A percentile compares a stretch with the other conserved stretches of the same genome.
phyloP scores from a whole-genome alignment of 2,113 vertebrate species.

The Lepus americanus region DNA sequence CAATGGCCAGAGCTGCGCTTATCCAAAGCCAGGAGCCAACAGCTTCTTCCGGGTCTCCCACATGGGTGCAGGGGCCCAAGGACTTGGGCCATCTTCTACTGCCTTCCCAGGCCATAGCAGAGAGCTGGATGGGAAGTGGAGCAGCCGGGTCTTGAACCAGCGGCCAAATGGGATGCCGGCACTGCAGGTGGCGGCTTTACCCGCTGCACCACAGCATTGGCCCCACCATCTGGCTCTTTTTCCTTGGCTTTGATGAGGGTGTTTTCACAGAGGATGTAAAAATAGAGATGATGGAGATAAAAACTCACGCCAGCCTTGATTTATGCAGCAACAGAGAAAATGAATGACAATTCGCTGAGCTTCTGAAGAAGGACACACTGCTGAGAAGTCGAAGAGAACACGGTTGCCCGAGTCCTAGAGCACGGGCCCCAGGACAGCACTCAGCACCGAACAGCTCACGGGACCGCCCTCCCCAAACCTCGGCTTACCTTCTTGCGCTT shows the following conservation, averaged over 20 bases:
- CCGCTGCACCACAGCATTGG: too few species aligned
- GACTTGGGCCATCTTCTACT: too few species aligned
- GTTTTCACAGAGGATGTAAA: constrained; percentile 62
- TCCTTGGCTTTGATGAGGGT: constrained; percentile 59
- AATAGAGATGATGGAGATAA: constrained; percentile 46
- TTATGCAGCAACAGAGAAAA: constrained; percentile 51
- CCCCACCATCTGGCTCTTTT: constrained; percentile 10
- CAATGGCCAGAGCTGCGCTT: too few species aligned
- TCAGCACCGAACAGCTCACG: not conserved
- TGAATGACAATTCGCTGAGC: constrained; percentile 20
- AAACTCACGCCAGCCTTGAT: constrained; percentile 57
- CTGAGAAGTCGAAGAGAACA: not conserved
- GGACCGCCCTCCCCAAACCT: too few species aligned
- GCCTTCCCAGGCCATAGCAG: too few species aligned
- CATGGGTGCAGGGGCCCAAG: too few species aligned
- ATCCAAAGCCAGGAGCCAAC: too few species aligned
- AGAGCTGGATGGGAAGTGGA: too few species aligned
- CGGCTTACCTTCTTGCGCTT: constrained; percentile 92
- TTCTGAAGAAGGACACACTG: constrained; percentile 50
- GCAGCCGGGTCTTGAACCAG: too few species aligned
- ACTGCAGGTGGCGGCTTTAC: too few species aligned
- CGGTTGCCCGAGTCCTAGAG: not conserved
- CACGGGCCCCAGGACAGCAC: not conserved
- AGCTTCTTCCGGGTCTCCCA: too few species aligned
- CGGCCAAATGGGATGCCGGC: too few species aligned